A percentile compares a stretch with the other conserved stretches of the same genome.
phyloP scores from a whole-genome alignment of 2,888 invertebrate species.

The Corythucha ciliata region DNA sequence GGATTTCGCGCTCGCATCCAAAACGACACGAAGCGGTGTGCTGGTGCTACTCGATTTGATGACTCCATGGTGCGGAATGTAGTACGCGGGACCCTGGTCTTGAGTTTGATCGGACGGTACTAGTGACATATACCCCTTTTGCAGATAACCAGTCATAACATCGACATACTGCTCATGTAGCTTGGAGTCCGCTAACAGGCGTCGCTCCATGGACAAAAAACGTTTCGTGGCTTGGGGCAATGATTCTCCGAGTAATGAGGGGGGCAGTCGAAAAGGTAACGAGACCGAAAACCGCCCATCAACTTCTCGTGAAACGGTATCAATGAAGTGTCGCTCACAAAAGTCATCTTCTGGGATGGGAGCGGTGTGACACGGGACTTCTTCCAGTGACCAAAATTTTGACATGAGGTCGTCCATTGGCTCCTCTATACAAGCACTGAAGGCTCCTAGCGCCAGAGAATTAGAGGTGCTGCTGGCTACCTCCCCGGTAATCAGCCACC shows the following conservation, averaged over 20 bases:
- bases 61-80: constrained; percentile 11
- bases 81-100: neutral
- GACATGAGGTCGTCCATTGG: neutral
- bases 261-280: neutral
- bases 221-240: neutral
- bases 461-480: too few relatives aligned
- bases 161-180: neutral
- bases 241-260: neutral
- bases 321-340: neutral
- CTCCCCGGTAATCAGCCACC: neutral
- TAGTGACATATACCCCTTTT: neutral
- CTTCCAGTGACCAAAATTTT: neutral
- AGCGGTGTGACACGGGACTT: neutral
- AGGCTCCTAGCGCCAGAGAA: too few relatives aligned
- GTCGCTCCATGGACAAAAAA: neutral
- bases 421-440: too few relatives aligned
- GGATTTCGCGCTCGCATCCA: constrained; percentile 4
- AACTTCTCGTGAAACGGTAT: neutral
- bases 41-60: constrained; percentile 7
- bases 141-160: neutral
- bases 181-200: neutral
- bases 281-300: neutral
- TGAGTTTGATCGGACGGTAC: neutral
- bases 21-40: constrained; percentile 10
- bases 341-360: neutral